Evolutionary conservation across 2,888 invertebrate species (phyloP).

Genomic region (Schizaphis graminum): DNA sequence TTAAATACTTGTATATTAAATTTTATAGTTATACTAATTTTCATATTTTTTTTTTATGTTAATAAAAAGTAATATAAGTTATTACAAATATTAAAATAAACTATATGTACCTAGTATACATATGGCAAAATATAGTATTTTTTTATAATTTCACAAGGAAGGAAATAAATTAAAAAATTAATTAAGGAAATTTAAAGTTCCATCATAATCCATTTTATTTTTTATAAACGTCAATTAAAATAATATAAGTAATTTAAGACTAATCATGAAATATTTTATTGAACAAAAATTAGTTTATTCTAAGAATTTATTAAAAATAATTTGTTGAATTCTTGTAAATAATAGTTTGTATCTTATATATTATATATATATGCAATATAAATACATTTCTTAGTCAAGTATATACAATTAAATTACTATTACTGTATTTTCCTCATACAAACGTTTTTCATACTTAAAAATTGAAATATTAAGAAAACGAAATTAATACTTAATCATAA

Average conservation of each 20-base stretch:
- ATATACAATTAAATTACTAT: not conserved
- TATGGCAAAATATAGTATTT: not conserved
- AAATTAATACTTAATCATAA: not conserved
- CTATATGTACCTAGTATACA: not conserved
- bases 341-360: not conserved
- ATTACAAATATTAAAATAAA: not conserved
- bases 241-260: not conserved
- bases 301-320: not conserved
- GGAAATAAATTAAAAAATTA: not conserved
- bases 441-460: not conserved
- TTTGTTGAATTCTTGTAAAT: not conserved
- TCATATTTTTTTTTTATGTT: not conserved
- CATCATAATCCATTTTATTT: not conserved
- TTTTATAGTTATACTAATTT: not conserved
- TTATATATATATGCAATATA: not conserved
- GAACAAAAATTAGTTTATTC: not conserved
- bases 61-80: not conserved
- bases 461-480: not conserved
- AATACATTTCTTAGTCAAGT: not conserved
- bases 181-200: not conserved
- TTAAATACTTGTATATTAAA: not conserved
- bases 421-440: not conserved
- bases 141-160: not conserved
- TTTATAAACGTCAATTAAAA: not conserved
- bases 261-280: not conserved